Base-by-base conservation (phyloP, 2,797 vertebrate species). In the Ctenochaetus hawaiiensis region DNA sequence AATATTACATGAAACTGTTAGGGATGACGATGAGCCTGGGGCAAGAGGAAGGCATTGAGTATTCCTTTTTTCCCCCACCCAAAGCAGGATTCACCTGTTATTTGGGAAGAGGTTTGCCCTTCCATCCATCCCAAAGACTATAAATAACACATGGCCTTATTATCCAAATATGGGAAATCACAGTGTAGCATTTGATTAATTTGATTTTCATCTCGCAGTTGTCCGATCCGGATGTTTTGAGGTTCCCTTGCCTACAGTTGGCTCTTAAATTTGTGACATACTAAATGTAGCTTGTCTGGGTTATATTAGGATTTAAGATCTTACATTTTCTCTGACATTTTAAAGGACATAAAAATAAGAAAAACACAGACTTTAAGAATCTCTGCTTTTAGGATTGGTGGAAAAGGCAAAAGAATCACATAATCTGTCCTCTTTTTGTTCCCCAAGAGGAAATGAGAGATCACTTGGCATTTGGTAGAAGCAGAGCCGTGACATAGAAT, bases 111-210 rank as follows among this genome's bases (percentile, higher is more conserved):
- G 26, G 26, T 80, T 78, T 63, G 45, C 63, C 47, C 51, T 71
- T 53, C 68, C 54, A 74, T 79, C 78, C 49, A 75, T 87, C 56
- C 71, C 79, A 72, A 70, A 52, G 67, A 87, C 89, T 93, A 91
- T 84, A 93, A 94, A 94, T 92, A 95, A 91, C 92, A 90, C 77
- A 68, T 92, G 92, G 69, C 91, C 93, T 95, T 91, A 93, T 95
- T 94, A 92, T 92, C 88, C 78, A 93, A 90, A 95, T 84, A 87
- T 75, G 73, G 64, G 77, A 75, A 87, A 69, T 82, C 80, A 85
- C 81, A 81, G 57, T 71, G 64, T 54, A 84, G 78, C 73, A 78
- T 75, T 67, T 77, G 85, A 91, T 91, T 91, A 77, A 90, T 89
- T 78, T 72, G 65, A 88, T 84, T 92, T 86, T 58, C 61, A 69